Conservation (phyloP, 2,113 vertebrate species). For the Anseranas semipalmata region DNA sequence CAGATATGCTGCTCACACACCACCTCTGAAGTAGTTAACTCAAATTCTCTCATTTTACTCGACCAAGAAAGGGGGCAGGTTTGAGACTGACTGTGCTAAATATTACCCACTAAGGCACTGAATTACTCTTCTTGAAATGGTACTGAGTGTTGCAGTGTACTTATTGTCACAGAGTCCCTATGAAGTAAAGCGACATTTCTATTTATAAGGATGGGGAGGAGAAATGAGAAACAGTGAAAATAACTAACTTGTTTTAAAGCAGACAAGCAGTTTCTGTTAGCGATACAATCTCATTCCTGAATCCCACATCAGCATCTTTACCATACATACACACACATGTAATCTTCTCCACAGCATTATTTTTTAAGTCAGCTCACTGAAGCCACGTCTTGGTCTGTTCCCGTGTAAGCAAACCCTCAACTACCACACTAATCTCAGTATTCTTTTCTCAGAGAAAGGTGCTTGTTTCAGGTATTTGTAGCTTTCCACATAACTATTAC, state of each 20-base stretch:
- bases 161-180: not conserved
- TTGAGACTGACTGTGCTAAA: not conserved
- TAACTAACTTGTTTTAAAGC: not conserved
- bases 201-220: not conserved
- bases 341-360: not conserved
- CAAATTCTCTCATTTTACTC: not conserved
- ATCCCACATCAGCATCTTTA: not conserved
- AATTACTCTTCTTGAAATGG: not conserved
- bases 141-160: not conserved
- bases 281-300: not conserved
- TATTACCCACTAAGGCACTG: fast-evolving
- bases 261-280: not conserved
- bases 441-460: not conserved
- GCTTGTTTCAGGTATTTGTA: not conserved
- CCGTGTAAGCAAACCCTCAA: not conserved
- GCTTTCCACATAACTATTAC: not conserved
- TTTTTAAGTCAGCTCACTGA: not conserved
- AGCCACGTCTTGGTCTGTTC: not conserved
- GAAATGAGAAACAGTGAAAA: not conserved
- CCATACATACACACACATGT: fast-evolving
- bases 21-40: not conserved
- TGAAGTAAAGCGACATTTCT: not conserved
- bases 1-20: not conserved
- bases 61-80: not conserved
- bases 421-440: not conserved